Percentiles rank a stretch among this genome's conserved stretches.
Conservation (phyloP, 2,113 vertebrate species). For the Saguinus midas region DNA sequence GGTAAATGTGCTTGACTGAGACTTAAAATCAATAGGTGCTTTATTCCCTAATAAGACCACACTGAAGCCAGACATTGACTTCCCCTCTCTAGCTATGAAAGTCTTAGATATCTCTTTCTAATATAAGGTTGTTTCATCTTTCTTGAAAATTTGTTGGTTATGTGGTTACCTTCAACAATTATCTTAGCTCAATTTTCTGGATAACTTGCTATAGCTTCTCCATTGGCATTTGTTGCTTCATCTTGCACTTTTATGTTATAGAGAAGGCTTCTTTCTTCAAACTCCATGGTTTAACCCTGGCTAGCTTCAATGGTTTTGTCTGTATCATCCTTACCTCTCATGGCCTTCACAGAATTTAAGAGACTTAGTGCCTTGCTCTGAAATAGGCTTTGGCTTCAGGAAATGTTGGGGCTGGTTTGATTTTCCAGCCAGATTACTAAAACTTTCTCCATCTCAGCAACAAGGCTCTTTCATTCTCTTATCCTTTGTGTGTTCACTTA, state of each 20-base stretch:
- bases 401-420: neutral
- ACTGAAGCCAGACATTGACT: neutral
- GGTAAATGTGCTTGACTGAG: neutral
- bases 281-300: neutral
- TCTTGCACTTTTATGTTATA: neutral
- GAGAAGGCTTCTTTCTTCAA: neutral
- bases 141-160: neutral
- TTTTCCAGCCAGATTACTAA: neutral
- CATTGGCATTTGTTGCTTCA: neutral
- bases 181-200: neutral
- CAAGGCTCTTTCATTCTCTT: neutral
- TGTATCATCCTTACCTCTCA: neutral
- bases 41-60: neutral
- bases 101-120: neutral
- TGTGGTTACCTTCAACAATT: neutral
- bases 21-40: neutral
- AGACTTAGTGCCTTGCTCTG: neutral
- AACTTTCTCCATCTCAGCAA: neutral
- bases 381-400: neutral
- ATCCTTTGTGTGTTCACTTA: neutral
- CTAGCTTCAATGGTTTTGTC: neutral
- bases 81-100: neutral
- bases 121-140: neutral
- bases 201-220: neutral
- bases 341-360: neutral